phyloP scores from a whole-genome alignment of 1,140 invertebrate species.

The Plutomurus gul region DNA sequence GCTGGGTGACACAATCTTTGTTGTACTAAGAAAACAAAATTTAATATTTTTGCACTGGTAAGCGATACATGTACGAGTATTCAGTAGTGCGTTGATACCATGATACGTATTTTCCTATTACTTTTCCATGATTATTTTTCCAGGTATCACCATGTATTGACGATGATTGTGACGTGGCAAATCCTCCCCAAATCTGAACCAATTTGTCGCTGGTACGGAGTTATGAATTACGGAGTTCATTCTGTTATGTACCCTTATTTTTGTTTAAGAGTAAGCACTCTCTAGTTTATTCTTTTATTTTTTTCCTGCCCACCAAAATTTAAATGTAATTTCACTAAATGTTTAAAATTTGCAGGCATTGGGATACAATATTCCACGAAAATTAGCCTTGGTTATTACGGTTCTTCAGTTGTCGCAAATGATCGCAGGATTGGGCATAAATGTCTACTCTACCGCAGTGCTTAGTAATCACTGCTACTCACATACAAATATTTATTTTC shows the following conservation, averaged over 20 bases:
- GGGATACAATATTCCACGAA: conserved; percentile 10
- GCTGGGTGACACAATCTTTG: conserved; percentile 42
- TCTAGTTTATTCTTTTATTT: not conserved
- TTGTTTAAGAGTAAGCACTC: conserved; percentile 17
- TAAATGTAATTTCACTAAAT: not conserved
- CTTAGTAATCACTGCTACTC: conserved; percentile 36
- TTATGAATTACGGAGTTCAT: conserved; percentile 43
- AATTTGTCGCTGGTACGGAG: conserved; percentile 27
- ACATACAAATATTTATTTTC: not conserved
- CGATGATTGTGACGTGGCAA: conserved; percentile 14
- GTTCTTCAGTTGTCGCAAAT: conserved; percentile 29
- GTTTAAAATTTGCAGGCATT: not conserved
- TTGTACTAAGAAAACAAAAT: conserved; percentile 40
- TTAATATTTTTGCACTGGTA: conserved; percentile 47
- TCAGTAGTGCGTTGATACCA: not conserved
- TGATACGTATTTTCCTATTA: not conserved
- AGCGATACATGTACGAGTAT: not conserved
- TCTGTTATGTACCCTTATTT: conserved; percentile 37
- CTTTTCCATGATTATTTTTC: too few relatives aligned
- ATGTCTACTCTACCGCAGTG: conserved; percentile 13
- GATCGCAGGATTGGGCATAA: conserved; percentile 20
- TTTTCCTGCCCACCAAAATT: not conserved
- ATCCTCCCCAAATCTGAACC: conserved; percentile 34
- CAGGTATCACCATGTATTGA: conserved; percentile 42
- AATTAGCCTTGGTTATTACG: conserved; percentile 10